These are phyloP conservation scores for Vireo altiloquus DNA, from an alignment of 2,113 vertebrate genomes.

Conservation along the genomic window DNA sequence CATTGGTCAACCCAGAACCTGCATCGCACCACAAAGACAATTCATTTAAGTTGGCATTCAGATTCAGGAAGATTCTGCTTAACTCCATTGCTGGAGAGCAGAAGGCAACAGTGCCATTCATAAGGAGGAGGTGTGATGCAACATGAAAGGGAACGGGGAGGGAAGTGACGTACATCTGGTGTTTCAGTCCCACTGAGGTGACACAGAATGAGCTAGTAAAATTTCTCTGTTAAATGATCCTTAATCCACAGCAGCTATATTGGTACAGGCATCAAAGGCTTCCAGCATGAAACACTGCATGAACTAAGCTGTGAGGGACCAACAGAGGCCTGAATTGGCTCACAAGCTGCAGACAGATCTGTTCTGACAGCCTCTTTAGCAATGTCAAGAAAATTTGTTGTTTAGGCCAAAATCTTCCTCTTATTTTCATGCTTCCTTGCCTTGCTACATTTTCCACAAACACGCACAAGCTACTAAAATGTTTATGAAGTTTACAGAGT, in stretches of 20 bases:
- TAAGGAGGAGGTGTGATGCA: background rate
- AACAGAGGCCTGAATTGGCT: background rate
- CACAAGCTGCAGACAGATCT: background rate
- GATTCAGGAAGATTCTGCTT: background rate
- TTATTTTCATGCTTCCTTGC: background rate
- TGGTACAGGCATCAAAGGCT: background rate
- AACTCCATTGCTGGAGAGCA: background rate
- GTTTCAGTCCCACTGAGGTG: background rate
- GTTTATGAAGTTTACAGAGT: background rate
- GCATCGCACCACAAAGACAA: background rate
- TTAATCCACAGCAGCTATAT: background rate
- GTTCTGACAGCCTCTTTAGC: background rate
- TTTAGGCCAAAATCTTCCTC: background rate
- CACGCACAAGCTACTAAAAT: background rate
- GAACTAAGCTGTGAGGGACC: background rate
- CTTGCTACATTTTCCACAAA: background rate
- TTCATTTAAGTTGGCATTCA: background rate
- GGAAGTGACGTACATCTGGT: background rate
- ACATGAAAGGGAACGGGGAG: background rate
- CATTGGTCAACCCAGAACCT: slow-evolving; percentile 90
- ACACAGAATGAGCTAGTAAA: background rate
- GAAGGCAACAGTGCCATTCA: background rate
- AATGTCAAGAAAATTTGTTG: background rate
- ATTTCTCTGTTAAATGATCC: background rate
- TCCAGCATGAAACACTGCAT: background rate